Evolutionary conservation across 2,888 invertebrate genomes (phyloP).

Genomic region (Ceramica pisi): DNA sequence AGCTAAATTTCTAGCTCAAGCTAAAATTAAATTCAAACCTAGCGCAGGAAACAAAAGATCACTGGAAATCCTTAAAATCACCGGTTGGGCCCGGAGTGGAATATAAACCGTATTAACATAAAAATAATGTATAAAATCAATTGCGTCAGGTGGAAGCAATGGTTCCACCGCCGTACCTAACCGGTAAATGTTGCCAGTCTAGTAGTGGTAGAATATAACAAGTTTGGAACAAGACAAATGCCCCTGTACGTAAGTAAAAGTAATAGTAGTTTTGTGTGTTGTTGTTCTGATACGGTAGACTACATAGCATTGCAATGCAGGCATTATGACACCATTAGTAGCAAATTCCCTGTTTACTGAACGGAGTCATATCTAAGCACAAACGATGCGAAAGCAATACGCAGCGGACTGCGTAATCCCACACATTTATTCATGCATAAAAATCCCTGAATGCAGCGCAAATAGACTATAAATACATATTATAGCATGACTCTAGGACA

Average conservation of each 20-base stretch:
- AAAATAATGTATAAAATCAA: too few relatives aligned
- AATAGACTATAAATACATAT: constrained; percentile 41
- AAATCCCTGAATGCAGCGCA: constrained; percentile 46
- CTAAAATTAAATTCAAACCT: not conserved
- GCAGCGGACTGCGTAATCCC: constrained; percentile 7
- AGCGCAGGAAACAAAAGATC: not conserved
- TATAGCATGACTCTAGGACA: constrained; percentile 21
- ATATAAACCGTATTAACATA: too few relatives aligned
- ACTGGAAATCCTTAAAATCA: not conserved
- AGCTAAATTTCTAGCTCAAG: not conserved
- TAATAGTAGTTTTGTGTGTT: constrained; percentile 15
- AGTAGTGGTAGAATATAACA: too few relatives aligned
- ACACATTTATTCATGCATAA: constrained; percentile 41
- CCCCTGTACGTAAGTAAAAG: not conserved
- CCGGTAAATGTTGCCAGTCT: not conserved
- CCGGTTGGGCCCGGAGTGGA: too few relatives aligned
- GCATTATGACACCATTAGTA: not conserved
- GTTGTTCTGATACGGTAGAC: not conserved
- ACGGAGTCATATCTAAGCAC: constrained; percentile 4
- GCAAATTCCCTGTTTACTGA: constrained; percentile 22
- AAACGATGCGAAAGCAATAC: constrained; percentile 15
- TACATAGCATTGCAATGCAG: not conserved
- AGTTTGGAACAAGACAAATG: not conserved
- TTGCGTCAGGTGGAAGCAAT: too few relatives aligned
- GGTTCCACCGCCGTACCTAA: too few relatives aligned